Base-by-base conservation (phyloP, 2,888 invertebrate species). In the Uloborus plumipes region DNA sequence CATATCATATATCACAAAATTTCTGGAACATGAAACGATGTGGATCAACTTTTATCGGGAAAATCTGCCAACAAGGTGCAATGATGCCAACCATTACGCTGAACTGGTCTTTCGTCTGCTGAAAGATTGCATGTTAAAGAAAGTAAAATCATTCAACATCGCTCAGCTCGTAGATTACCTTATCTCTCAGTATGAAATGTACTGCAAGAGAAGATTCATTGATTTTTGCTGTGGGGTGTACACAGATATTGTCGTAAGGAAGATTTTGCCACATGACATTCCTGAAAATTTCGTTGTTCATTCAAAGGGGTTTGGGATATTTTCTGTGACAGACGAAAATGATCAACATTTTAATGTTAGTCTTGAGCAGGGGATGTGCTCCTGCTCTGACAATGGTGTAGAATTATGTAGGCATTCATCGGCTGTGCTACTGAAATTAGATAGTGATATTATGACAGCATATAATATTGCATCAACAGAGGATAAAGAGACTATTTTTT, bases 1-100 rank as follows among this genome's bases (percentile, higher is more conserved):
- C 7, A 65, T 65, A 16, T 39, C 20, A 49, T 47, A 65, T 7
- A 20, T 65, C 11, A 13, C 47, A 20, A 47, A 50, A 9, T 65
- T 65, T 49, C 49, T 65, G 65, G 49, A 65, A 18, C n/a, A n/a
- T 9, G 49, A 65, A 65, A 20, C 39, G 49, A 47, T 39, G n/a
- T 65, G 65, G 65, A n/a, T 65, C n/a, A 13, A 47, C 18, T 18
- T 49, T 18, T 65, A 18, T 15, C 6, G n/a, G n/a, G 18, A 15
- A 55, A 9, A n/a, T 6, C 14, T n/a, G 9, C n/a, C 2, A 18
- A 9, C 55, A 6, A 6, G 15, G 6, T 7, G 55, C n/a, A 55
- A 15, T 55, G 14, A 15, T 18, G 14, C 55, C n/a, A 55, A n/a
- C 7, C 1, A 55, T 55, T 55, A 55, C 9, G 55, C 18, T 11